A percentile compares a stretch with the other conserved stretches of the same genome.
phyloP scores from a whole-genome alignment of 2,888 invertebrate species.

The Anagyrus pseudococci region DNA sequence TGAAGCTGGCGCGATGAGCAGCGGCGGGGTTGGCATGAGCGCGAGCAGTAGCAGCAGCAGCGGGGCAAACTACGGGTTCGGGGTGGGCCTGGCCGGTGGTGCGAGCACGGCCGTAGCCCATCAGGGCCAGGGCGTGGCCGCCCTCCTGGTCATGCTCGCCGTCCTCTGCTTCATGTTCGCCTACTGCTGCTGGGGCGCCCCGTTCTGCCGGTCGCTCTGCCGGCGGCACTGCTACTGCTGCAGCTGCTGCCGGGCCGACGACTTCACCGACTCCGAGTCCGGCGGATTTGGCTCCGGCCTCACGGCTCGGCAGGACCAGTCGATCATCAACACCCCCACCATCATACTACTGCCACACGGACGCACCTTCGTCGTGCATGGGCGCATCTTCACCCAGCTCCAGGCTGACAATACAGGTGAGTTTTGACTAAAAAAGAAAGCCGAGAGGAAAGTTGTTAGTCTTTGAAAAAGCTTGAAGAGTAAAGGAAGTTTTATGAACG shows the following conservation, averaged over 20 bases:
- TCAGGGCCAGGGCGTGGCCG: constrained; percentile 64
- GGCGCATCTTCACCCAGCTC: constrained; percentile 65
- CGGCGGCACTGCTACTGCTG: constrained; percentile 53
- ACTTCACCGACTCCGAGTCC: constrained; percentile 25
- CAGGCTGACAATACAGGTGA: constrained; percentile 58
- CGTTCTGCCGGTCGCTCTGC: constrained; percentile 65
- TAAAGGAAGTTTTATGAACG: too few species aligned
- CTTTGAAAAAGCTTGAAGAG: too few species aligned
- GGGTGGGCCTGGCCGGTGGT: constrained; percentile 49
- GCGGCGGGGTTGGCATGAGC: too few species aligned
- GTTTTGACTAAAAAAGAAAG: too few species aligned
- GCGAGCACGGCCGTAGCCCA: constrained; percentile 55
- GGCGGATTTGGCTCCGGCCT: constrained; percentile 10
- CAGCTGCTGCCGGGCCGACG: constrained; percentile 5
- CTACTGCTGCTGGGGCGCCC: constrained; percentile 68
- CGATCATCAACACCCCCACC: constrained; percentile 64
- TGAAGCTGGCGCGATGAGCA: constrained; percentile 37
- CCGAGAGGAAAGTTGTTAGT: too few species aligned
- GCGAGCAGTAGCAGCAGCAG: constrained; percentile 4
- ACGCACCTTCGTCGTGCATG: constrained; percentile 66
- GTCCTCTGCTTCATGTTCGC: constrained; percentile 66
- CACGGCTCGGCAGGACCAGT: constrained; percentile 44
- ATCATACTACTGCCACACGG: constrained; percentile 67
- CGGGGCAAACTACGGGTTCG: constrained; percentile 20
- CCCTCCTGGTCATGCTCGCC: constrained; percentile 66